Percentiles rank a stretch among this genome's conserved stretches.
phyloP scores from a whole-genome alignment of 2,797 vertebrate genomes.

The Sphenopsis melanotis region DNA sequence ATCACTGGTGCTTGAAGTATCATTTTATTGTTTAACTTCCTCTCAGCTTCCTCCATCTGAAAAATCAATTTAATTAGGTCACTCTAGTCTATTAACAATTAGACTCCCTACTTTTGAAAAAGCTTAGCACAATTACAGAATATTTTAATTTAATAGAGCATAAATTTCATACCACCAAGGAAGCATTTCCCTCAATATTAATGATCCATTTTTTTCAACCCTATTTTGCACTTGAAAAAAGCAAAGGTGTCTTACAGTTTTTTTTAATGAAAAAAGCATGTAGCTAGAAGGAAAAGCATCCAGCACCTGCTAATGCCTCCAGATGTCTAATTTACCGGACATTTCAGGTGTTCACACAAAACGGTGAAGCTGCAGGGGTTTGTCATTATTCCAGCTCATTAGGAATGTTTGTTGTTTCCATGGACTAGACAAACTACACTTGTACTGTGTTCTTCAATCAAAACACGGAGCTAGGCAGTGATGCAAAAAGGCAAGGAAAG shows the following conservation, averaged over 20 bases:
- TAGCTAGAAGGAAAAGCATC: not conserved
- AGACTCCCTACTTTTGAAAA: not conserved
- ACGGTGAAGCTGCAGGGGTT: not conserved
- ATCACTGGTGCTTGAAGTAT: not conserved
- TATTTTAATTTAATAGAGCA: not conserved
- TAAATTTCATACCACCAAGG: not conserved
- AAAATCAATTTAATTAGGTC: not conserved
- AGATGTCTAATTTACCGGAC: not conserved
- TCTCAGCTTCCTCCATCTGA: not conserved
- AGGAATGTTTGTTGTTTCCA: not conserved
- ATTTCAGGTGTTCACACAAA: not conserved
- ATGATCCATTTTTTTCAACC: not conserved
- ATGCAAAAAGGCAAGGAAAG: not conserved
- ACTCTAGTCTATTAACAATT: rapidly evolving
- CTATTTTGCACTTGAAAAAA: not conserved
- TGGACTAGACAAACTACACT: not conserved
- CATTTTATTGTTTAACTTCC: not conserved
- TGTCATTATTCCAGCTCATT: not conserved
- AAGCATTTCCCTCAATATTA: not conserved
- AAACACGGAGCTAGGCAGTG: rapidly evolving
- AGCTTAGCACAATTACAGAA: not conserved
- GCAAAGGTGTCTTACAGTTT: not conserved
- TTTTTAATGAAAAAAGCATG: not conserved
- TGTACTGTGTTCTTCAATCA: not conserved
- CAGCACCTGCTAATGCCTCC: not conserved